A percentile compares a stretch with the other conserved stretches of the same genome.
These are phyloP conservation scores for Bathynomus jamesi DNA, from an alignment of 1,140 invertebrate genomes.

Conservation along the genomic window DNA sequence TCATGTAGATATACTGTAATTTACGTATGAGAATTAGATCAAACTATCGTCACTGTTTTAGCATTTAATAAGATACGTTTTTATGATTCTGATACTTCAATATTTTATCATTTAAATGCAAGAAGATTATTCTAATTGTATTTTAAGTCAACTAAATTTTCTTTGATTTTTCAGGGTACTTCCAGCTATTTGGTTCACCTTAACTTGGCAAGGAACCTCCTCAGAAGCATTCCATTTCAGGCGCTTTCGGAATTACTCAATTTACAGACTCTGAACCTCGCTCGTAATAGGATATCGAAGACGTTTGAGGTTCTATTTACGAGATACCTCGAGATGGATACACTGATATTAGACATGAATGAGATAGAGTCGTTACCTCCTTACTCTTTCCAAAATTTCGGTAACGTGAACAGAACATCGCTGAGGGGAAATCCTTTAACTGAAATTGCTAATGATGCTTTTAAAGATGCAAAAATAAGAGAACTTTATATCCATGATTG, in stretches of 20 bases:
- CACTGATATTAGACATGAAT: slow-evolving; percentile 67
- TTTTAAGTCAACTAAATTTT: no score
- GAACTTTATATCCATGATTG: slow-evolving; percentile 71
- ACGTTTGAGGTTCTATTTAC: slow-evolving; percentile 47
- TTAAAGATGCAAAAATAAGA: slow-evolving; percentile 65
- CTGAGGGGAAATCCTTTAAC: slow-evolving; percentile 72
- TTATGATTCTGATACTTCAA: no score
- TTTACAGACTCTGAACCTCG: slow-evolving; percentile 64
- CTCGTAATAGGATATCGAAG: slow-evolving; percentile 69
- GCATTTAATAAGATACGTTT: no score
- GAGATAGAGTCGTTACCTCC: slow-evolving; percentile 59
- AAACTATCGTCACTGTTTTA: no score
- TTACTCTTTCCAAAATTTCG: slow-evolving; percentile 70
- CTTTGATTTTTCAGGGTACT: slow-evolving; percentile 16
- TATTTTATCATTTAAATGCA: no score
- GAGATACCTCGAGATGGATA: slow-evolving; percentile 52
- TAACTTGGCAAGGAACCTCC: slow-evolving; percentile 65
- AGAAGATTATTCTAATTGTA: no score
- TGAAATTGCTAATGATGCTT: slow-evolving; percentile 60
- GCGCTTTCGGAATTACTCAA: slow-evolving; percentile 59
- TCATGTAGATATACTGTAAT: no score
- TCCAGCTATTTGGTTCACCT: slow-evolving; percentile 53
- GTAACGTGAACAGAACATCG: slow-evolving; percentile 64
- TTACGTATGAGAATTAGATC: no score
- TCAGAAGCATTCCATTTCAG: slow-evolving; percentile 69